phyloP scores from a whole-genome alignment of 2,797 vertebrate species.

The Podargus strigoides region DNA sequence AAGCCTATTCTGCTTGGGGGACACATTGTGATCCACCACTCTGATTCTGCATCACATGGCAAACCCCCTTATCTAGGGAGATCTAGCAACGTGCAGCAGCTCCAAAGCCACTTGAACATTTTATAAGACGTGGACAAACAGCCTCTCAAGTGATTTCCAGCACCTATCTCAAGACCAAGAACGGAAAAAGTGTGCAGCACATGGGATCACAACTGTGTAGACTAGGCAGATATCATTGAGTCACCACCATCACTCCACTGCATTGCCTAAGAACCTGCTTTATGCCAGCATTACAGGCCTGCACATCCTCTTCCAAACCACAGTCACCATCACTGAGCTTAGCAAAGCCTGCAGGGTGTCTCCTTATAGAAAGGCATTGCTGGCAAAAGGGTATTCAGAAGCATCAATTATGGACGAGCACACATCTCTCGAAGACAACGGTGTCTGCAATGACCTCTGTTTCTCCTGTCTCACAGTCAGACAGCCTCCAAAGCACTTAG shows the following conservation, averaged over 20 bases:
- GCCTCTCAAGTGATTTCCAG: background rate
- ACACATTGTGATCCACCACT: background rate
- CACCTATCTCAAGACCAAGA: background rate
- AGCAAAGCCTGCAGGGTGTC: background rate
- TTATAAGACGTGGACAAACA: background rate
- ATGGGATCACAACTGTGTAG: background rate
- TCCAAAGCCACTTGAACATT: background rate
- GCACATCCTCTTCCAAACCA: background rate
- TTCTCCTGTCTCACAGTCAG: background rate
- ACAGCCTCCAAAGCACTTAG: background rate
- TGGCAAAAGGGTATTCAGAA: background rate
- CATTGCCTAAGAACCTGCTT: background rate
- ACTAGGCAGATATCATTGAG: fast-evolving
- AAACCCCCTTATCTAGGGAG: background rate
- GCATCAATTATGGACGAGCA: background rate
- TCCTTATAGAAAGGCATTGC: background rate
- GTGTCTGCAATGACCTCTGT: background rate
- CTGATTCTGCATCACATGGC: background rate
- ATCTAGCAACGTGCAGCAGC: background rate
- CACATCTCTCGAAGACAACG: background rate
- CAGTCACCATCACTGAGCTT: background rate
- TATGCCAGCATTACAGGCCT: background rate
- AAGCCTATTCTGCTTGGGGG: background rate
- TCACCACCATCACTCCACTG: background rate
- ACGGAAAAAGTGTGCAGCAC: background rate